These are phyloP conservation scores for Byasa hedistus DNA, from an alignment of 2,888 invertebrate species.

Conservation along the genomic window DNA sequence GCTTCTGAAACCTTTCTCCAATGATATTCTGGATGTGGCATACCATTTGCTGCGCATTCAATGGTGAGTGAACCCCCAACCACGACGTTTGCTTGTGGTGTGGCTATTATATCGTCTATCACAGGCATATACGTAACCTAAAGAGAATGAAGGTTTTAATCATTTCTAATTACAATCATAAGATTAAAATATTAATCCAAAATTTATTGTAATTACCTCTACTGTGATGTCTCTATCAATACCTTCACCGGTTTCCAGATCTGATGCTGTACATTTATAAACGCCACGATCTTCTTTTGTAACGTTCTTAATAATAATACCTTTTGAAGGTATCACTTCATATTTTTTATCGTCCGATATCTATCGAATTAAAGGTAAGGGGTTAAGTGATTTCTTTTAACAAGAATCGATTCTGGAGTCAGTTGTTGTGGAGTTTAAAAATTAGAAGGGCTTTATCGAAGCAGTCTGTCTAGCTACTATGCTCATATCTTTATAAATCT, in stretches of 20 bases:
- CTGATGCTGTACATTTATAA: conserved; percentile 46
- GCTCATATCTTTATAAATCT: too few relatives aligned
- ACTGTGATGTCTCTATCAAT: conserved; percentile 45
- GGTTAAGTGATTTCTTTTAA: too few relatives aligned
- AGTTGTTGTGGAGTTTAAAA: too few relatives aligned
- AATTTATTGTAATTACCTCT: conserved; percentile 36
- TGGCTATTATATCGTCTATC: conserved; percentile 48
- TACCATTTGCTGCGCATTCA: conserved; percentile 57
- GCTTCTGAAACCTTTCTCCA: conserved; percentile 53
- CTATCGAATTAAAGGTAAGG: conserved; percentile 34
- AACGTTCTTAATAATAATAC: conserved; percentile 48
- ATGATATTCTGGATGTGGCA: conserved; percentile 52
- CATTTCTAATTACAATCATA: conserved; percentile 28
- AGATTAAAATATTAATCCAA: conserved; percentile 30
- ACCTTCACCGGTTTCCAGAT: conserved; percentile 42
- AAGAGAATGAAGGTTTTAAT: conserved; percentile 21
- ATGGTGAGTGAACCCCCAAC: conserved; percentile 48
- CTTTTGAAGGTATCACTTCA: conserved; percentile 40
- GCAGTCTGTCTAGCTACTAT: too few relatives aligned
- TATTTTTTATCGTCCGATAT: conserved; percentile 52
- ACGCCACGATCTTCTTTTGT: conserved; percentile 45
- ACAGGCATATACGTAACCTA: conserved; percentile 57
- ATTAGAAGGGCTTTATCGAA: too few relatives aligned
- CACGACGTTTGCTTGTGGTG: conserved; percentile 43
- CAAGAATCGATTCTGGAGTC: too few relatives aligned